Base-by-base conservation (phyloP, 1,140 invertebrate genomes). In the Drosophila obscura region DNA sequence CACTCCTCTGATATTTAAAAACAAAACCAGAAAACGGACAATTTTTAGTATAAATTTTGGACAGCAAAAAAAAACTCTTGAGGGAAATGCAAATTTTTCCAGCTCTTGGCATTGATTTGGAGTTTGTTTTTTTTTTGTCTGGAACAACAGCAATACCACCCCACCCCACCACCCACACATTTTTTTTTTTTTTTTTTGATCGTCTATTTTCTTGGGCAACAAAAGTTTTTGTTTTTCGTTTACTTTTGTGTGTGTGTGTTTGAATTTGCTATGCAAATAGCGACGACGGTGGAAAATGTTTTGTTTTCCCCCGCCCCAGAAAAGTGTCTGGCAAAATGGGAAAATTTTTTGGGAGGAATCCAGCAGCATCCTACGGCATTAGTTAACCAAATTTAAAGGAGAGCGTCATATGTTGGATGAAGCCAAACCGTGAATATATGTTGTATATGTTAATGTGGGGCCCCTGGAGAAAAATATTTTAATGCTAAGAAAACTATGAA, bases 71-170 rank as follows among this genome's bases (percentile, higher is more conserved):
- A 71, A 78, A 75, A 78, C 46, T 57, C 65, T 79, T 65, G 57
- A 71, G 80, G 80, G 80, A 84, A 60, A 84, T 84, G 81, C 80
- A 84, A 84, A 84, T 84, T 84, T 84, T 69, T 65, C 65, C 80
- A 80, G 81, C 81, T 84, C 64, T 80, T 73, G 81, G 80, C 80
- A 84, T 84, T 84, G 81, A 84, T 84, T 84, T 84, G 84, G 63
- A 68, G 58, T 63, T 83, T 79, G 65, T 66, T 82, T 19, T 19
- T 19, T 60, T 57, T 60, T 43, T 52, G 60, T 22, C 22, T 72
- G 49, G 8, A 31, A 9, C 31, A 7, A 8, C 28, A 31, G 8
- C 6, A 7, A 7, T 49, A 46, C 28, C 43, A 19, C 53, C 11
- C 24, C 35, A 5, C 19, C 22, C 46, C 9, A 13, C 11, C 7